Evolutionary conservation across 2,888 invertebrate genomes (phyloP).

Genomic region (Lumbricus terrestris): DNA sequence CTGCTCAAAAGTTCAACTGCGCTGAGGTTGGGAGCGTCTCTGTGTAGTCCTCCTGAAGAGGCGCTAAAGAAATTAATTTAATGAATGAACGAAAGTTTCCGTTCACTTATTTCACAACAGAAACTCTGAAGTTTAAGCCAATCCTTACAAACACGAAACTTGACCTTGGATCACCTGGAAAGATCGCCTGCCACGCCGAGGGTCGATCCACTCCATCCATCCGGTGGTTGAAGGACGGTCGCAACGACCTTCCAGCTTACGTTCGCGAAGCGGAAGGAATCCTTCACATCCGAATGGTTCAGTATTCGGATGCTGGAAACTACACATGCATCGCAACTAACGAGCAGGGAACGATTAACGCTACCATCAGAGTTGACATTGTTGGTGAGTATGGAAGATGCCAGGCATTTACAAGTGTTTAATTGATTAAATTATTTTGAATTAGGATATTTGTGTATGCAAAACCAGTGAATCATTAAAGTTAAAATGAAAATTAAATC

Average conservation of each 20-base stretch:
- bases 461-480: too few species aligned
- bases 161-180: conserved; percentile 76
- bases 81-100: neutral
- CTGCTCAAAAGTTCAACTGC: neutral
- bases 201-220: conserved; percentile 71
- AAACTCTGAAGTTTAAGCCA: conserved; percentile 81
- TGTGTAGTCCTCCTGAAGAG: too few species aligned
- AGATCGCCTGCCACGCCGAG: conserved; percentile 86
- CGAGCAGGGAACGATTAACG: conserved; percentile 76
- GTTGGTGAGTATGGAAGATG: conserved; percentile 68
- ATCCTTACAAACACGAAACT: conserved; percentile 80
- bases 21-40: too few species aligned
- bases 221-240: conserved; percentile 71
- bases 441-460: too few species aligned
- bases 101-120: conserved; percentile 54
- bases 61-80: too few species aligned
- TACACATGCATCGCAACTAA: conserved; percentile 79
- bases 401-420: neutral
- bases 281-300: conserved; percentile 64
- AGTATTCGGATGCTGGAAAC: conserved; percentile 69
- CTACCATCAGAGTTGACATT: conserved; percentile 79
- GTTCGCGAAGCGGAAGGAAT: conserved; percentile 29
- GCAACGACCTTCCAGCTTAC: conserved; percentile 66
- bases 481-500: too few species aligned
- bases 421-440: too few species aligned